Evolutionary conservation across 1,140 invertebrate genomes (phyloP), one percentile per base, ranked within the genome.

Genomic region (Metopolophium dirhodum): DNA sequence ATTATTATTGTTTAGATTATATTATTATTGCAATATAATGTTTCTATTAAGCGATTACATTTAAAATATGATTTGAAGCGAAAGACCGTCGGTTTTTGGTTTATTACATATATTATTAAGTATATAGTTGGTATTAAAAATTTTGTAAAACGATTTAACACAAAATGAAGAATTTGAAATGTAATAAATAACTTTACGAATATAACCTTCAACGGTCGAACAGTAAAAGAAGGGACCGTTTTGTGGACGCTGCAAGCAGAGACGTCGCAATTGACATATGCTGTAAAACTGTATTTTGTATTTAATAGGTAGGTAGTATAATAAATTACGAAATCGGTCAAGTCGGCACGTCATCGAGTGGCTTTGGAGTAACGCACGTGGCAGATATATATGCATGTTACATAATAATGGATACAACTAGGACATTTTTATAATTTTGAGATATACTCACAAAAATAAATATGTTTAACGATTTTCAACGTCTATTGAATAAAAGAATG

Each of bases 291-390:
- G 14, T 77, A n/a, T 77, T 77, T 14, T 18, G n/a, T 77, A 18
- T 77, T 77, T n/a, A 77, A 7, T 68, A 51, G 47, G 2, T 68
- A 68, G 61, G n/a, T 35, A 26, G 30, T 68, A 77, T 77, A 77
- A 77, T 77, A 77, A 77, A 77, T 77, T 77, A 77, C n/a, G 61
- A 77, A 77, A 77, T 77, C 61, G 61, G 61, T n/a, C 61, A 77
- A 77, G 30, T 18, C 30, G 30, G n/a, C 61, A n/a, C 61, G 61
- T 77, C 61, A 77, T 77, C 61, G 6, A 14, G 4, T 77, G 14
- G 4, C 3, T 77, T n/a, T 18, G n/a, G 14, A 77, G 30, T 14
- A 77, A 6, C n/a, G 30, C 11, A 35, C 61, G 61, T 77, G 61
- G 30, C 4, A 77, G 14, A 77, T 77, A 77, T 68, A 68, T n/a